Conservation (phyloP, 2,113 vertebrate genomes). For the Mellivora capensis region DNA sequence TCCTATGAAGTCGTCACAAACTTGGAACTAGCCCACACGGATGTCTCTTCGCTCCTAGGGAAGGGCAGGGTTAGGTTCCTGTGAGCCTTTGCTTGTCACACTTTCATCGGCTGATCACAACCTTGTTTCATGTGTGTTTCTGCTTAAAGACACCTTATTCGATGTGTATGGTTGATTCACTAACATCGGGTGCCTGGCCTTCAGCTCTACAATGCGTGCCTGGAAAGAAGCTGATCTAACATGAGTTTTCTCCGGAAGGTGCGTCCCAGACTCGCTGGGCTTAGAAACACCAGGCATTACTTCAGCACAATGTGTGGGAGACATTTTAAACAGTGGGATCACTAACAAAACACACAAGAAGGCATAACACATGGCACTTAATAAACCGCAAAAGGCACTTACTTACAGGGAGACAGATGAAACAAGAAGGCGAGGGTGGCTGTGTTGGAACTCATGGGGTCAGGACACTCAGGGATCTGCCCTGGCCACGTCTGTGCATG, state of each 20-base stretch:
- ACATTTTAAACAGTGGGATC: neutral
- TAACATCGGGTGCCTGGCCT: neutral
- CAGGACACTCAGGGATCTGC: rapidly evolving
- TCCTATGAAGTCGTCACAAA: neutral
- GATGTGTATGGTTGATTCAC: neutral
- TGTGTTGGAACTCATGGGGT: rapidly evolving
- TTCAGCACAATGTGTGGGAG: too few species aligned
- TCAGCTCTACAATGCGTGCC: too few species aligned
- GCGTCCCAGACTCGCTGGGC: rapidly evolving
- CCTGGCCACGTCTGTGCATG: rapidly evolving
- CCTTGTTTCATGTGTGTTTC: neutral
- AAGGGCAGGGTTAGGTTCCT: neutral
- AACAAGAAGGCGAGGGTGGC: neutral
- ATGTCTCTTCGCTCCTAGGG: rapidly evolving
- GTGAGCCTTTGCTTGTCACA: neutral
- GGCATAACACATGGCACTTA: neutral
- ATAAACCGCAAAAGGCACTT: neutral
- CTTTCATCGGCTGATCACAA: neutral
- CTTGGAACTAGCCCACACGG: too few species aligned
- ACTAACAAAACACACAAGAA: neutral
- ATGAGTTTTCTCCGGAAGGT: neutral
- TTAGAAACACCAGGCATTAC: neutral
- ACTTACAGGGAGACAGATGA: neutral
- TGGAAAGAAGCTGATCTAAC: neutral
- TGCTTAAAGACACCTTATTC: neutral